phyloP scores from a whole-genome alignment of 2,797 vertebrate species.

The Ispidina lecontei region DNA sequence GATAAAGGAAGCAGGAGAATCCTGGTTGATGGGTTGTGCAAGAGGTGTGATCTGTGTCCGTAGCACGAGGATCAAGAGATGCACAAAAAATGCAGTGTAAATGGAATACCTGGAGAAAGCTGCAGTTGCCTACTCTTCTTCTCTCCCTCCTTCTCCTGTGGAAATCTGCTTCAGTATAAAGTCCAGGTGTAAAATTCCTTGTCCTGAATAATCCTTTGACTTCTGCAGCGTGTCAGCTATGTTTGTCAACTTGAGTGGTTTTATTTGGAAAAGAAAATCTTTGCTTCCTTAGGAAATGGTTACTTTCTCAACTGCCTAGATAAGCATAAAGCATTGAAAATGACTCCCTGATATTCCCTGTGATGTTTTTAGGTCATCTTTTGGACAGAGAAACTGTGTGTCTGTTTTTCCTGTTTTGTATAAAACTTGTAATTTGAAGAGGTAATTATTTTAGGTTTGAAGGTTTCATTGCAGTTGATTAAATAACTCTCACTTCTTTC shows the following conservation, averaged over 20 bases:
- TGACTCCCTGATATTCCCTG: neutral
- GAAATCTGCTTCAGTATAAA: neutral
- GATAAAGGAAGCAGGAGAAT: neutral
- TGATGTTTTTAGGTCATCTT: neutral
- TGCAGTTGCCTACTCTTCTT: neutral
- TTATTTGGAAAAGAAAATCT: neutral
- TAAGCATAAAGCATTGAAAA: neutral
- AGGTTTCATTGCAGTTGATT: neutral
- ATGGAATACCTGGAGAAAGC: neutral
- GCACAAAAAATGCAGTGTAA: neutral
- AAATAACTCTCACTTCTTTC: slow-evolving; percentile 28
- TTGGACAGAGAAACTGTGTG: neutral
- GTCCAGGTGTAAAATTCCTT: neutral
- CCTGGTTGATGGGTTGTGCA: neutral
- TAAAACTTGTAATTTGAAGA: neutral
- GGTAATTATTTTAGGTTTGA: neutral
- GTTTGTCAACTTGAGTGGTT: neutral
- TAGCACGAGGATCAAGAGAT: neutral
- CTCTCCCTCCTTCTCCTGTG: neutral
- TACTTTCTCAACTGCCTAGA: neutral
- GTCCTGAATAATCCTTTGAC: neutral
- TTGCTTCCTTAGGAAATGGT: neutral
- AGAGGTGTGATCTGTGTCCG: neutral
- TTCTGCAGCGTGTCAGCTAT: neutral
- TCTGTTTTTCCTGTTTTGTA: neutral